Conservation (phyloP, 2,797 vertebrate genomes). For the Cryptoblepharus egeriae region DNA sequence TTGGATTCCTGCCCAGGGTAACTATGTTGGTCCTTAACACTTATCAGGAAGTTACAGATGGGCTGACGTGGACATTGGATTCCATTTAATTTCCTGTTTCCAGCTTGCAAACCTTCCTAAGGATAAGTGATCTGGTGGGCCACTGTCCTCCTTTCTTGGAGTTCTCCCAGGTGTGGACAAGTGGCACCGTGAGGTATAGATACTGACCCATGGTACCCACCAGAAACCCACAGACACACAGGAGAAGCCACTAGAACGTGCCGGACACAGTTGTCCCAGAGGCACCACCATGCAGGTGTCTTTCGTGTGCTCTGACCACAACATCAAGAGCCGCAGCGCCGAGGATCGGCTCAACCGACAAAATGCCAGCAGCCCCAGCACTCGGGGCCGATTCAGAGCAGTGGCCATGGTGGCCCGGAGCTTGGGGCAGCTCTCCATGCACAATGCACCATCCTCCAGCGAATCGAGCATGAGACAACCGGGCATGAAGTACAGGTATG, state of each 20-base stretch:
- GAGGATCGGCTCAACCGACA: slow-evolving; percentile 91
- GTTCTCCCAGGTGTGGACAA: not conserved
- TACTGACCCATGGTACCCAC: too few species aligned
- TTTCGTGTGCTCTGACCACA: slow-evolving; percentile 93
- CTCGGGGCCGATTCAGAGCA: slow-evolving; percentile 90
- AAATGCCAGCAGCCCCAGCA: slow-evolving; percentile 89
- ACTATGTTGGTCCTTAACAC: not conserved
- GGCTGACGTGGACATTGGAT: not conserved
- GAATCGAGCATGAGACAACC: slow-evolving; percentile 85
- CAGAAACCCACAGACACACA: too few species aligned
- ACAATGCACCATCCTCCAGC: slow-evolving; percentile 84
- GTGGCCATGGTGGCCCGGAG: slow-evolving; percentile 96
- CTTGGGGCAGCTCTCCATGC: slow-evolving; percentile 92
- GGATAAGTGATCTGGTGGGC: not conserved
- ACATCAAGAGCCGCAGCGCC: slow-evolving; percentile 88
- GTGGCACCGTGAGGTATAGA: not conserved
- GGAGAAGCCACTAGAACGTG: not conserved
- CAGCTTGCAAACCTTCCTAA: not conserved
- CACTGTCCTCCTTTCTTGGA: not conserved
- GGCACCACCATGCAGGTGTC: slow-evolving; percentile 91
- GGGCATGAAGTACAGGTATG: slow-evolving; percentile 97
- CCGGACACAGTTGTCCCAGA: not conserved
- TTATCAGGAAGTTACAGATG: not conserved
- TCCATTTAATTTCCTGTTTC: too few species aligned
- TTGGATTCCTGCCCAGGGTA: too few species aligned